Base-by-base conservation (phyloP, 2,113 vertebrate species). In the Gavia stellata region DNA sequence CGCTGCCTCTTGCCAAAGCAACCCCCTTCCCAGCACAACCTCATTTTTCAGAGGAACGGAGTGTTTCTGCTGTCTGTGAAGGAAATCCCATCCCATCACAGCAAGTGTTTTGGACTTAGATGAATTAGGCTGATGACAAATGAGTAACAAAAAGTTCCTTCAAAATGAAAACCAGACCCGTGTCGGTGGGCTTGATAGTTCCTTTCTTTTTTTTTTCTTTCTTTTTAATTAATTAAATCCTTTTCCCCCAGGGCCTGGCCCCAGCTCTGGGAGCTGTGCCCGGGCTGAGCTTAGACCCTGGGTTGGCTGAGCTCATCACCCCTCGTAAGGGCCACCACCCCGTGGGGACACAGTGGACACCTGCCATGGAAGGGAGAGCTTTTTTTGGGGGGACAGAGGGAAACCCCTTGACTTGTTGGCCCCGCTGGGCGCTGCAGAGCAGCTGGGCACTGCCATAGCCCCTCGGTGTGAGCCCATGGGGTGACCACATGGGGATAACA, bases 281-380 rank as follows among this genome's bases (percentile, higher is more conserved):
- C 17, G 2, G 56, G 16, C 40, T 86, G 79, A 83, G 66, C 58
- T 90, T 42, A 12, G 40, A 19, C 5, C 34, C 16, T 23, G n/a
- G 19, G 6, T 14, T 73, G 45, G 14, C 31, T 61, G 71, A 72
- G 14, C 21, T 31, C 58, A 15, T 40, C 33, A 12, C 3, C 58
- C 26, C 29, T 90, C 3, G 0, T 23, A 1, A 1, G 52, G 34
- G 26, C 52, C 78, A 68, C 16, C 52, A 49, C 24, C 21, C n/a
- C 70, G 11, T 0, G 17, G 52, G 73, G 52, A 47, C 65, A 28
- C 9, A 44, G 23, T 0, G 0, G 58, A 47, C 34, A 36, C 20
- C 23, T 71, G 26, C 42, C 14, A 17, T 0, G 0, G 44, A 63
- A 20, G 14, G 24, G 13, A 68, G 24, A 67, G 11, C 1, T 40